A percentile compares a stretch with the other conserved stretches of the same genome.
These are phyloP conservation scores for Phalanger gymnotis DNA, from an alignment of 2,797 vertebrate species.

Conservation along the genomic window DNA sequence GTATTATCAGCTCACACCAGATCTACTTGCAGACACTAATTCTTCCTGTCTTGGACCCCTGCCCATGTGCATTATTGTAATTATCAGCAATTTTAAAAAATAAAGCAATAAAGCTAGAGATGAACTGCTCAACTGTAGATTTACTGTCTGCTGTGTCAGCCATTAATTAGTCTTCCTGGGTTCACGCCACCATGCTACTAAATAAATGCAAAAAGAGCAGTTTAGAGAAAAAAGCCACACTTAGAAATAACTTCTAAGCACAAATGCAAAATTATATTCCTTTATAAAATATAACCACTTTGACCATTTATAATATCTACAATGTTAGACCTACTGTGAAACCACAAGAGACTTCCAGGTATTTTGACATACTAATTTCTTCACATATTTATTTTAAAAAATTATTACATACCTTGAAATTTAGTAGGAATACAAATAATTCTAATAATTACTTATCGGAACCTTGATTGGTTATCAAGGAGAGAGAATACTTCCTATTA, in stretches of 20 bases:
- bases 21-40: slow-evolving; percentile 85
- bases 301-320: not conserved
- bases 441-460: not conserved
- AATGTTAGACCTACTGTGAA: not conserved
- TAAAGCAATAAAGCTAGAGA: slow-evolving; percentile 81
- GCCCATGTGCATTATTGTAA: slow-evolving; percentile 85
- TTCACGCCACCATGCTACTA: slow-evolving; percentile 74
- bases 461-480: not conserved
- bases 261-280: not conserved
- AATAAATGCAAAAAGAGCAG: slow-evolving; percentile 76
- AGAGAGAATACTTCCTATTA: not conserved
- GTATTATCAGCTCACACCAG: slow-evolving; percentile 84
- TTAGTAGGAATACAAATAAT: not conserved
- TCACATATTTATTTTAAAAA: not conserved
- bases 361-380: not conserved
- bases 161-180: slow-evolving; percentile 79
- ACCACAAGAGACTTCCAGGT: not conserved
- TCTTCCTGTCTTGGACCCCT: slow-evolving; percentile 84
- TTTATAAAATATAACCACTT: not conserved
- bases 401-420: not conserved
- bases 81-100: slow-evolving; percentile 84
- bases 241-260: slow-evolving; percentile 45
- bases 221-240: not conserved
- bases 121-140: slow-evolving; percentile 76
- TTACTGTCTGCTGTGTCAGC: slow-evolving; percentile 78